A percentile compares a stretch with the other conserved stretches of the same genome.
These are phyloP conservation scores for Phenganax marumi DNA, from an alignment of 92 coral and sea anemone genomes.

Conservation along the genomic window DNA sequence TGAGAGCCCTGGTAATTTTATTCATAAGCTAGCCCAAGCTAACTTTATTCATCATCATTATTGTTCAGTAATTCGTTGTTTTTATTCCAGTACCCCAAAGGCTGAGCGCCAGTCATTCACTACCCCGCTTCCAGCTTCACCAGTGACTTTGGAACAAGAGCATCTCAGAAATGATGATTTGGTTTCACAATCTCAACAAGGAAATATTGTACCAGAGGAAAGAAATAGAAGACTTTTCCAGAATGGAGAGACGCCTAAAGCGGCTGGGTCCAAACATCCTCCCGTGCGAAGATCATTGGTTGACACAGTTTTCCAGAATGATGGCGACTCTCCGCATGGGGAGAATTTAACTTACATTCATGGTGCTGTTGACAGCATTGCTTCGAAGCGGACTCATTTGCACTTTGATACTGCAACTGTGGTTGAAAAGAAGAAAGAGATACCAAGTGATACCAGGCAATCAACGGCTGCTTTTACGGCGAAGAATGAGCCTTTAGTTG, in stretches of 20 bases:
- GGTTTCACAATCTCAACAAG: conserved; percentile 17
- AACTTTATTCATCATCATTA: no score
- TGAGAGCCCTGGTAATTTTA: not conserved
- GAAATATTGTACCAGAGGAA: not conserved
- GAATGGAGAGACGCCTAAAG: conserved; percentile 19
- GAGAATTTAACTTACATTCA: not conserved
- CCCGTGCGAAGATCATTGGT: conserved; percentile 24
- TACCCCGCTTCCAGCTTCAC: conserved; percentile 90
- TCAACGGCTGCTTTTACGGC: no score
- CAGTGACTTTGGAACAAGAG: conserved; percentile 62
- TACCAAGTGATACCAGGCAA: no score
- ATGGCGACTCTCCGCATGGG: not conserved
- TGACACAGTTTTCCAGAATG: conserved; percentile 6
- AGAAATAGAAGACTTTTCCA: not conserved
- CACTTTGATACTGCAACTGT: no score
- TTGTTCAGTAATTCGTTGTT: not conserved
- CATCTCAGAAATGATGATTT: conserved; percentile 21
- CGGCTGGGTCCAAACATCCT: conserved; percentile 1
- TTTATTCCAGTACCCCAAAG: conserved; percentile 77
- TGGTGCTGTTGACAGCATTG: not conserved
- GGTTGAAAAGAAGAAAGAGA: no score
- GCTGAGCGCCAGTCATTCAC: conserved; percentile 67
- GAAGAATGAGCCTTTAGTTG: no score
- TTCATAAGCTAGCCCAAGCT: not conserved
- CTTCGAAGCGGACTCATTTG: not conserved